Base-by-base conservation (phyloP, 1,140 invertebrate species). In the Epicauta chinensis region DNA sequence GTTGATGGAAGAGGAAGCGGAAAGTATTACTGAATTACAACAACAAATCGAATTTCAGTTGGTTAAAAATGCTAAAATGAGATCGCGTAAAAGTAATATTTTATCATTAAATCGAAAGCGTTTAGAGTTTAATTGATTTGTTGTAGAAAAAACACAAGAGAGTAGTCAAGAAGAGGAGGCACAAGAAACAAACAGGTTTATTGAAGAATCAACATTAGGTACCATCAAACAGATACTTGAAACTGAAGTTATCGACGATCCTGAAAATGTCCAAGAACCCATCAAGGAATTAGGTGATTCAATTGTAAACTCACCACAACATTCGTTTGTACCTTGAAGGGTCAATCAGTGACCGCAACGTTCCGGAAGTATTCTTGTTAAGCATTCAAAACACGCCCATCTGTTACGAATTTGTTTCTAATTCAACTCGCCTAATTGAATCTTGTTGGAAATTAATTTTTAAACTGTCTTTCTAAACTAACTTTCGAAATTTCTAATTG, bases 1-100 rank as follows among this genome's bases (percentile, higher is more conserved):
- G 74, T 64, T 79, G 50, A 70, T 83, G 66, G 79, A 82, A 63
- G 81, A 86, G 68, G 76, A 82, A 62, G 76, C 77, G 37, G 69
- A 77, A 51, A 79, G 87, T 68, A 71, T 89, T 52, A 79, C 78
- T 5, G 79, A 86, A 17, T 64, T 90, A 4, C 86, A 89, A 66
- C 79, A 73, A 51, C 80, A 87, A 71, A 89, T 89, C 58, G 84
- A 89, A 64, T 73, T 69, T 38, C 84, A 90, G 29, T 68, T 95
- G 45, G 86, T 90, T 40, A 74, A 72, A 59, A 72, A 86, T 67
- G 67, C 67, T 13, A 69, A 75, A 45, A 75, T 31, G 37, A 44
- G 36, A 31, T 23, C 23, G 7, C 23, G 23, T 23, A 23, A 23
- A 23, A 23, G 23, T 23, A 7, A 23, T 23, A 23, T 23, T 23